Evolutionary conservation across 2,797 vertebrate genomes (phyloP).

Genomic region (Pogoniulus pusillus): DNA sequence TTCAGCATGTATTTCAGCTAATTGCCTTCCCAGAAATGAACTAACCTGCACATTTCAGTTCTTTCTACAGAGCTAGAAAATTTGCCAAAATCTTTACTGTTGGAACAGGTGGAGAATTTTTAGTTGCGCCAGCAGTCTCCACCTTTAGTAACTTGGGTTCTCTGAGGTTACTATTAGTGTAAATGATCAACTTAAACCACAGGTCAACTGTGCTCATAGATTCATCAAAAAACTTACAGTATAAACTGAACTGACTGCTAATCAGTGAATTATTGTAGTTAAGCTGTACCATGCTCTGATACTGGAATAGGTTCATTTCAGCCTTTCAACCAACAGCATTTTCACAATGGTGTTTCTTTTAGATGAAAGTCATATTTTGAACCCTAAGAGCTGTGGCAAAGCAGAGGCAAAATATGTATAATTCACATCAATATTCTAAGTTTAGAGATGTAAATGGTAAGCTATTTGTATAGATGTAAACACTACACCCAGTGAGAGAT

Average conservation of each 20-base stretch:
- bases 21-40: background rate
- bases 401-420: background rate
- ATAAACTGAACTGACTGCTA: slow-evolving; percentile 28
- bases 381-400: background rate
- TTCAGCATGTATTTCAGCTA: background rate
- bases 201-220: background rate
- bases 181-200: background rate
- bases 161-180: background rate
- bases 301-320: background rate
- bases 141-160: background rate
- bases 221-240: background rate
- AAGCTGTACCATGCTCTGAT: background rate
- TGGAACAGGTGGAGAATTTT: background rate
- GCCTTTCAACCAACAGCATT: background rate
- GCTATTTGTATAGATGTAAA: background rate
- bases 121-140: background rate
- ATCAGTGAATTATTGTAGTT: slow-evolving; percentile 26
- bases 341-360: background rate
- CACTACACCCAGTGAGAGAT: background rate
- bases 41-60: background rate
- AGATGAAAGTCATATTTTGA: background rate
- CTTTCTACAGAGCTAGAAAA: background rate
- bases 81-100: background rate
- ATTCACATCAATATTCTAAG: background rate
- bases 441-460: slow-evolving; percentile 13